Evolutionary conservation across 2,888 invertebrate genomes (phyloP).

Genomic region (Aspidapion aeneum): DNA sequence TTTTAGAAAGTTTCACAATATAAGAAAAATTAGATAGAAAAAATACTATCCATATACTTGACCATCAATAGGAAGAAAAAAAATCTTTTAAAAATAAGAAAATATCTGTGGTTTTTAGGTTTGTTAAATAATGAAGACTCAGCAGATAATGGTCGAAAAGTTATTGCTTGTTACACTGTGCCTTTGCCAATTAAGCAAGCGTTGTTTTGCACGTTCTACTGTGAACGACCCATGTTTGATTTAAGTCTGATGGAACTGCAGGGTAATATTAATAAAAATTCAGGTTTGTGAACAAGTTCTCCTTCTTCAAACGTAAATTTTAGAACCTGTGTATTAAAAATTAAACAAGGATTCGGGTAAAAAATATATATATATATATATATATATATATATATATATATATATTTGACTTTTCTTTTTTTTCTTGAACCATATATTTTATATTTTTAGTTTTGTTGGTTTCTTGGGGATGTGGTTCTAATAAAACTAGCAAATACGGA

Average conservation of each 20-base stretch:
- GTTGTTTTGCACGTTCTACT: conserved; percentile 65
- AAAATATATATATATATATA: neutral
- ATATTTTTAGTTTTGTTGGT: no score
- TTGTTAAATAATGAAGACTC: conserved; percentile 53
- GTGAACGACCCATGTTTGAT: conserved; percentile 56
- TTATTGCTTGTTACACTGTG: conserved; percentile 72
- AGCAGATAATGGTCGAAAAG: conserved; percentile 51
- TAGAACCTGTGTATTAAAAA: neutral
- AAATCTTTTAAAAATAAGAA: no score
- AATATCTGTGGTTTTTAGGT: conserved; percentile 75
- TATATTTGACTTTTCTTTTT: no score
- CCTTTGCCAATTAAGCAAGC: conserved; percentile 81
- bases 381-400: no score
- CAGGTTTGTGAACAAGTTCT: no score
- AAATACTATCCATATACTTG: no score
- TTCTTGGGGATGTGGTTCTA: no score
- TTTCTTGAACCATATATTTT: no score
- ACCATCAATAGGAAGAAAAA: no score
- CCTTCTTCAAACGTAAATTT: neutral
- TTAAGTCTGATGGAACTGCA: conserved; percentile 39
- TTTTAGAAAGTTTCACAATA: no score
- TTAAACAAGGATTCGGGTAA: neutral
- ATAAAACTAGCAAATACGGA: no score
- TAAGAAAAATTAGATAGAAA: no score
- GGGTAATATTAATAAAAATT: conserved; percentile 51